Evolutionary conservation across 2,888 invertebrate genomes (phyloP).

Genomic region (Rhagophthalmus giganteus): DNA sequence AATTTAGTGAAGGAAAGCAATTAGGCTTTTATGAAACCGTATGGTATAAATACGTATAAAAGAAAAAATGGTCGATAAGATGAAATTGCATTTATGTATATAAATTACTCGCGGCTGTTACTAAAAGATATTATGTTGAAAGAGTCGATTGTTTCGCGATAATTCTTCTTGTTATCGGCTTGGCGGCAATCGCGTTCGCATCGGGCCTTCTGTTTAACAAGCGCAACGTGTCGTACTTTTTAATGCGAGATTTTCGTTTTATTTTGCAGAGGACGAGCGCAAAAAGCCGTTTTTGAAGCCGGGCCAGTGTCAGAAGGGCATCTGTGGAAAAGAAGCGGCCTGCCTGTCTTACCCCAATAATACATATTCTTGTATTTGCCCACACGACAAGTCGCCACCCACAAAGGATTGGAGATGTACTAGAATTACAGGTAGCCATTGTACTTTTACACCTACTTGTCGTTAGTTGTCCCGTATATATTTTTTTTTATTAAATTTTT

Average conservation of each 20-base stretch:
- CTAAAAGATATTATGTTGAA: constrained; percentile 16
- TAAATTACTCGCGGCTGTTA: constrained; percentile 21
- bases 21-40: constrained; percentile 16
- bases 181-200: constrained; percentile 17
- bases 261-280: constrained; percentile 20
- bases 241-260: neutral
- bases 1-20: constrained; percentile 12
- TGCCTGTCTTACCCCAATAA: constrained; percentile 59
- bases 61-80: constrained; percentile 4
- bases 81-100: constrained; percentile 8
- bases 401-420: constrained; percentile 64
- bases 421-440: constrained; percentile 60
- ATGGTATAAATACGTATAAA: constrained; percentile 11
- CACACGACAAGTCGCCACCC: constrained; percentile 66
- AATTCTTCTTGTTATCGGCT: constrained; percentile 23
- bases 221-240: neutral
- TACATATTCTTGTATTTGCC: constrained; percentile 67
- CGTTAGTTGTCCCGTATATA: neutral
- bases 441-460: constrained; percentile 3
- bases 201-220: constrained; percentile 12
- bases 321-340: constrained; percentile 67
- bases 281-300: constrained; percentile 38
- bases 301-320: constrained; percentile 58
- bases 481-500: neutral
- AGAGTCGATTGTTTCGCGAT: constrained; percentile 15